Conservation (phyloP, 2,888 invertebrate genomes). For the Drosophila helvetica region DNA sequence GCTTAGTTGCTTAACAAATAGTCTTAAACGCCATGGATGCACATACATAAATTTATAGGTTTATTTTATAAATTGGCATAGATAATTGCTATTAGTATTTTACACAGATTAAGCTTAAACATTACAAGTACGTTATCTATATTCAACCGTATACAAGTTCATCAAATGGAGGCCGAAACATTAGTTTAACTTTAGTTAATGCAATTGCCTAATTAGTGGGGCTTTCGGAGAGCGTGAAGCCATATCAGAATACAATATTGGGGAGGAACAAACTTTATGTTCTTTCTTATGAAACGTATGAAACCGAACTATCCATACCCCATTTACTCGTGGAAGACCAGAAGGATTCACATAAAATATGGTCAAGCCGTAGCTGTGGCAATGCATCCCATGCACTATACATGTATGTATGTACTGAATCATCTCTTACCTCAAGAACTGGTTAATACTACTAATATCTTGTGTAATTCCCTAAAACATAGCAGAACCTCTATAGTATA, state of each 20-base stretch:
- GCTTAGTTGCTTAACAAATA: too few species aligned
- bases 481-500: too few species aligned
- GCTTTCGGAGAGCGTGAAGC: slow-evolving; percentile 13
- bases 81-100: slow-evolving; percentile 40
- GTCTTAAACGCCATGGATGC: neutral
- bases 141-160: slow-evolving; percentile 66
- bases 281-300: neutral
- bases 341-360: neutral
- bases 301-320: neutral
- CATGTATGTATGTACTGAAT: too few species aligned
- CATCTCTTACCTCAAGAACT: too few species aligned
- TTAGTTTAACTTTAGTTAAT: slow-evolving; percentile 33
- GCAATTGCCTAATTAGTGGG: neutral
- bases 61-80: slow-evolving; percentile 38
- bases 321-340: neutral
- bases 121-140: slow-evolving; percentile 46
- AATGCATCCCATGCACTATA: too few species aligned
- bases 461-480: too few species aligned
- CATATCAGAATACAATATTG: too few species aligned
- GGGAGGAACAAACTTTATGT: neutral
- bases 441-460: too few species aligned
- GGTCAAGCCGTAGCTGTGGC: neutral
- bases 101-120: slow-evolving; percentile 35
- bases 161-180: slow-evolving; percentile 33
- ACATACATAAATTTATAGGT: slow-evolving; percentile 13